Base-by-base conservation (phyloP, 2,797 vertebrate genomes). In the Rhincodon typus region DNA sequence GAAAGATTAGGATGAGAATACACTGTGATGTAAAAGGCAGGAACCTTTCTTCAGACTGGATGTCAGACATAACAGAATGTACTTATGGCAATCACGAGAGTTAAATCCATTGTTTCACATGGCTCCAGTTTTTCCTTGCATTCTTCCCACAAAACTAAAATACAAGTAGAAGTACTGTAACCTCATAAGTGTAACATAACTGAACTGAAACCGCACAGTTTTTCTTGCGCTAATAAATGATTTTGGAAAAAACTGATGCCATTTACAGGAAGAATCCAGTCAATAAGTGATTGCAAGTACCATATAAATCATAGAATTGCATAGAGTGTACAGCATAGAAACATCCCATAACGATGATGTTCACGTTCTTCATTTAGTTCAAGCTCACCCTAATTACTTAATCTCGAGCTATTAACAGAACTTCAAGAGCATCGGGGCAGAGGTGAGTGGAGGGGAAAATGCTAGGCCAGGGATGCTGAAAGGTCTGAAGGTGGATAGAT, bases 71-170 rank as follows among this genome's bases (percentile, higher is more conserved):
- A 17, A 90, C 57, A 34, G 87, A 57, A 57, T 13, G 15, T 19
- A n/a, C 15, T 90, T 25, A 87, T 12, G 25, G 87, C 13, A 62
- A 6, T 62, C 30, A 90, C 30, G 19, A 1, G 3, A 62, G 50
- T 15, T 1, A 2, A 67, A 25, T 70, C 66, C 69, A 38, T 94
- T 94, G 93, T 27, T 72, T 70, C 70, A 23, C 10, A 27, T 27
- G 93, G 66, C 93, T 94, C 19, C 66, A 94, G 67, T 69, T 70
- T 94, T 94, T 70, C n/a, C 38, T n/a, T 94, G 12, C 38, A 70
- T n/a, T 69, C n/a, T 67, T 46, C 87, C 87, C 27, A 90, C 46
- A 87, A 27, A 46, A 25, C 82, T 46, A 46, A 86, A 87, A 87
- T 87, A 10, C 23, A 87, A 87, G 23, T 86, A 86, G 25, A 86